These are phyloP conservation scores for Hydrozoanthus tunicans DNA, from an alignment of 64 coral and sea anemone species.

Conservation along the genomic window DNA sequence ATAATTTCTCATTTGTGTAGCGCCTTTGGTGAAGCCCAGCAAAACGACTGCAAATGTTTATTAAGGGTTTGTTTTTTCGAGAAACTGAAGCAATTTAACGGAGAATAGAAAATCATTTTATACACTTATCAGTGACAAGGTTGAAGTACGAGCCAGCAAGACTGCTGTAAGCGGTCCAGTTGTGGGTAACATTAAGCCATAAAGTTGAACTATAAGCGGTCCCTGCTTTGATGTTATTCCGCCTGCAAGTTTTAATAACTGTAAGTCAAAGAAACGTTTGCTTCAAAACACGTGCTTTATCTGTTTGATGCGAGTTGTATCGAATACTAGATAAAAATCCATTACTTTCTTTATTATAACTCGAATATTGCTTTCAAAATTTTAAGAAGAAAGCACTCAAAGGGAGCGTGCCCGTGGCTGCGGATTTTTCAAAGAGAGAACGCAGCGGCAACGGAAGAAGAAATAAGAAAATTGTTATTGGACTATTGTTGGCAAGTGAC, in stretches of 20 bases:
- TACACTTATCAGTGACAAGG: not conserved
- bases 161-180: slow-evolving; percentile 9
- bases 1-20: slow-evolving; percentile 45
- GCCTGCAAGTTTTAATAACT: slow-evolving; percentile 46
- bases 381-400: not conserved
- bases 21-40: not conserved
- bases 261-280: not conserved
- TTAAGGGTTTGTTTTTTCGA: not conserved
- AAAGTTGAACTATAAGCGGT: slow-evolving; percentile 25
- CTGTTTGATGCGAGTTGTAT: not conserved
- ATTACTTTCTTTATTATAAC: slow-evolving; percentile 16
- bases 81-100: not conserved
- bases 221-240: slow-evolving; percentile 23
- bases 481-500: slow-evolving; percentile 32
- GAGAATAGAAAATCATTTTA: not conserved
- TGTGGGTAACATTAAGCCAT: not conserved
- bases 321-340: not conserved
- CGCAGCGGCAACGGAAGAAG: slow-evolving; percentile 40
- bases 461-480: slow-evolving; percentile 35
- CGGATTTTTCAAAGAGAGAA: slow-evolving; percentile 45
- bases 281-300: slow-evolving; percentile 32
- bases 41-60: slow-evolving; percentile 4
- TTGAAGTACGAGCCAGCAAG: slow-evolving; percentile 49
- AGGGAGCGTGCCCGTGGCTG: slow-evolving; percentile 24
- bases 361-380: slow-evolving; percentile 4